Percentiles rank a stretch among this genome's conserved stretches.
Conservation (phyloP, 2,888 invertebrate genomes). For the Spicauda simplicius region DNA sequence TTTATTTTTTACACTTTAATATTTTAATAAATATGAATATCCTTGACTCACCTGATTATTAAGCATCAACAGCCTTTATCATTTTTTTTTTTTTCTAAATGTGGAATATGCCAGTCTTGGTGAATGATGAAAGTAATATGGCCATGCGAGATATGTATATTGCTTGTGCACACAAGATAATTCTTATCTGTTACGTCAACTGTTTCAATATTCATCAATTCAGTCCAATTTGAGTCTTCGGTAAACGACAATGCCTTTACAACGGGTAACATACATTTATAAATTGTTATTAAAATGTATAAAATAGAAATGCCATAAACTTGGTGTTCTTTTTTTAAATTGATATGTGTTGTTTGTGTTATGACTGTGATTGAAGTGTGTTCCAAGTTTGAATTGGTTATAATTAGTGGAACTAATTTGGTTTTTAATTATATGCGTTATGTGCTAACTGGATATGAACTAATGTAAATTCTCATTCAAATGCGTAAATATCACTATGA, state of each 20-base stretch:
- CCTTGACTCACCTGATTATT: slow-evolving; percentile 40
- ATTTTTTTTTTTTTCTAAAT: slow-evolving; percentile 39
- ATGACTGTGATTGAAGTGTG: slow-evolving; percentile 18
- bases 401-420: not conserved
- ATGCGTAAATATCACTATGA: not conserved
- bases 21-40: not conserved
- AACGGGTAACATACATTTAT: slow-evolving; percentile 66
- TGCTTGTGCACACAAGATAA: slow-evolving; percentile 67
- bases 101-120: slow-evolving; percentile 49
- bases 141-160: slow-evolving; percentile 53
- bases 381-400: slow-evolving; percentile 9
- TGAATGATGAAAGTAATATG: slow-evolving; percentile 54
- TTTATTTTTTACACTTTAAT: not conserved
- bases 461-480: not conserved
- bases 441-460: not conserved
- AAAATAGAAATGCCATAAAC: not conserved
- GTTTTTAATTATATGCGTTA: not conserved
- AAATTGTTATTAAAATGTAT: not conserved
- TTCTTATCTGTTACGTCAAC: slow-evolving; percentile 74
- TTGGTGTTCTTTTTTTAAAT: slow-evolving; percentile 36
- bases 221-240: slow-evolving; percentile 70
- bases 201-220: slow-evolving; percentile 61
- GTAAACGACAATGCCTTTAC: slow-evolving; percentile 74
- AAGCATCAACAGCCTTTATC: not conserved
- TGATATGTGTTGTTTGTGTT: slow-evolving; percentile 9